Percentiles rank a stretch among this genome's conserved stretches.
phyloP scores from a whole-genome alignment of 2,113 vertebrate genomes.

The Sander vitreus region DNA sequence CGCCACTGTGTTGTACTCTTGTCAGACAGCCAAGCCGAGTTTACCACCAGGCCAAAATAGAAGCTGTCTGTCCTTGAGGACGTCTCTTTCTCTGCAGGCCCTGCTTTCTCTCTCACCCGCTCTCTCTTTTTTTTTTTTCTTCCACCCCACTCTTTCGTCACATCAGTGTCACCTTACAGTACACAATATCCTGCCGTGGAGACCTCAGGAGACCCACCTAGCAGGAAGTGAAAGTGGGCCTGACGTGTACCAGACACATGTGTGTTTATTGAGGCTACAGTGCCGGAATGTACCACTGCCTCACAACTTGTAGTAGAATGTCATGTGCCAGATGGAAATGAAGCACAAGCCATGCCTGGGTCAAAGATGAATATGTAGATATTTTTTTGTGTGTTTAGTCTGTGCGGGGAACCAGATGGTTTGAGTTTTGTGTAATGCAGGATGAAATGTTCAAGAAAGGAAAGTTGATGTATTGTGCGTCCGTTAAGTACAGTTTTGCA shows the following conservation, averaged over 20 bases:
- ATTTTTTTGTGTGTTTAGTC: slow-evolving; percentile 5
- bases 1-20: slow-evolving; percentile 22
- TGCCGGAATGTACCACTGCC: slow-evolving; percentile 18
- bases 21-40: slow-evolving; percentile 61
- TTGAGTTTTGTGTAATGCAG: slow-evolving; percentile 2
- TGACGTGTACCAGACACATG: slow-evolving; percentile 67
- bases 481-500: not conserved
- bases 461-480: not conserved
- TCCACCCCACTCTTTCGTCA: not conserved
- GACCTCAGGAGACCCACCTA: slow-evolving; percentile 49
- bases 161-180: slow-evolving; percentile 68
- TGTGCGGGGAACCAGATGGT: slow-evolving; percentile 8
- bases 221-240: slow-evolving; percentile 37
- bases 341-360: slow-evolving; percentile 12
- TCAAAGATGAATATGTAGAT: slow-evolving; percentile 41
- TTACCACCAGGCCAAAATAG: slow-evolving; percentile 68
- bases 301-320: slow-evolving; percentile 12
- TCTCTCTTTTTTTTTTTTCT: accelerated
- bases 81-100: slow-evolving; percentile 4
- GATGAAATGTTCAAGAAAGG: not conserved
- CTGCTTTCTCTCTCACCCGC: slow-evolving; percentile 6
- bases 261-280: slow-evolving; percentile 48
- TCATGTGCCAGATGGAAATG: slow-evolving; percentile 20
- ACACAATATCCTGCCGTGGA: not conserved
- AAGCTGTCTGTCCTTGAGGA: slow-evolving; percentile 58